Conservation (phyloP, 2,113 vertebrate species). For the Forbesichthys papilliferus region DNA sequence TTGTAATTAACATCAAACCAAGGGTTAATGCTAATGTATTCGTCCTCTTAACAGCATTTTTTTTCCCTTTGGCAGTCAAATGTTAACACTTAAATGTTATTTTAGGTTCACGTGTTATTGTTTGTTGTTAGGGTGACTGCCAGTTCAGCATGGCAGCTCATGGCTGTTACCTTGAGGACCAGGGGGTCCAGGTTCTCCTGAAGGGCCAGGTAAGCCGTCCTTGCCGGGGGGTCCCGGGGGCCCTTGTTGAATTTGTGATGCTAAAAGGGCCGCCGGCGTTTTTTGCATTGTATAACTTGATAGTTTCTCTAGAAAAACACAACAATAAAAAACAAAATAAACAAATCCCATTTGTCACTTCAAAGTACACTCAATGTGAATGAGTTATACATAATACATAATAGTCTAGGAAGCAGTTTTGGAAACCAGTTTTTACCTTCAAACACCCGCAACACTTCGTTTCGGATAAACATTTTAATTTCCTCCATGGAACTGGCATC, state of each 20-base stretch:
- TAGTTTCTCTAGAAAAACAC: conserved; percentile 72
- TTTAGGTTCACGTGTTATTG: conserved; percentile 3
- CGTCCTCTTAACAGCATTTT: not conserved
- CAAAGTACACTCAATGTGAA: no score
- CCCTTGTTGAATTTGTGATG: conserved; percentile 82
- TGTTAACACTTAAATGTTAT: conserved; percentile 20
- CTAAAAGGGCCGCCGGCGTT: conserved; percentile 87
- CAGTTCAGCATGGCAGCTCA: conserved; percentile 26
- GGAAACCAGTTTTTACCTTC: conserved; percentile 80
- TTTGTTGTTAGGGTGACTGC: not conserved
- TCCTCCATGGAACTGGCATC: conserved; percentile 86
- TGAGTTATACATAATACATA: not conserved
- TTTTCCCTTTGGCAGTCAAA: conserved; percentile 2
- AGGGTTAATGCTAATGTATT: conserved; percentile 20
- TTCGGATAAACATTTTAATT: conserved; percentile 88
- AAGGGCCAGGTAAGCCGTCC: conserved; percentile 86
- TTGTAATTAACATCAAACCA: not conserved
- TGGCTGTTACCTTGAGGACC: conserved; percentile 88
- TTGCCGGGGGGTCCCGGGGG: conserved; percentile 89
- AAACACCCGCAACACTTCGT: conserved; percentile 88
- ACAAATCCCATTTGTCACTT: no score
- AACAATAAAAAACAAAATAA: no score
- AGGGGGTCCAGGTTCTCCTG: conserved; percentile 83
- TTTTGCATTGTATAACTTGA: conserved; percentile 81
- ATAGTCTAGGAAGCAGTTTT: not conserved